Evolutionary conservation across 2,113 vertebrate species (phyloP).

Genomic region (Leptobrachium leishanense): DNA sequence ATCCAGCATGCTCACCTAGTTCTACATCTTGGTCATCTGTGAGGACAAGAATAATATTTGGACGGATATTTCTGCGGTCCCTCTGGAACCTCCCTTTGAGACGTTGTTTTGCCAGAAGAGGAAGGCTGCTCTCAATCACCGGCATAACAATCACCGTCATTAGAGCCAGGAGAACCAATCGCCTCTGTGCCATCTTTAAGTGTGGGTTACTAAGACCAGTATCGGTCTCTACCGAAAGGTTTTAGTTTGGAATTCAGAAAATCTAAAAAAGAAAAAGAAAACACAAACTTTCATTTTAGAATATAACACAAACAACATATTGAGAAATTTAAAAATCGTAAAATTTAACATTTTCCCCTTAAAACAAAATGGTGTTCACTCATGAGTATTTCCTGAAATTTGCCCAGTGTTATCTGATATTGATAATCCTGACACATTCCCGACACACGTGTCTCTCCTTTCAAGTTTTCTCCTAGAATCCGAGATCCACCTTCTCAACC

Average conservation of each 20-base stretch:
- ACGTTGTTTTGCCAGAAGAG: conserved; percentile 78
- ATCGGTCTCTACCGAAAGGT: neutral
- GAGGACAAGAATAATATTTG: conserved; percentile 94
- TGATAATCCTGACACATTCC: no score
- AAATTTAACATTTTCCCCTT: no score
- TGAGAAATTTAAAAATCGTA: no score
- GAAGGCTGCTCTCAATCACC: conserved; percentile 68
- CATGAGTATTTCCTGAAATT: no score
- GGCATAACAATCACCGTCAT: conserved; percentile 66
- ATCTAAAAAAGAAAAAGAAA: neutral
- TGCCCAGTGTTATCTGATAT: no score
- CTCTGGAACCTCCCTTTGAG: conserved; percentile 89
- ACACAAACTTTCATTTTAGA: no score
- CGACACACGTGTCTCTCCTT: no score
- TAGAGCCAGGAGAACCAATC: conserved; percentile 67
- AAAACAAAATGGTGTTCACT: no score
- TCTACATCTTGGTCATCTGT: conserved; percentile 96
- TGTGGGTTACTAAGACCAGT: neutral
- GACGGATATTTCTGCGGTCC: conserved; percentile 92
- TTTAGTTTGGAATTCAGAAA: neutral
- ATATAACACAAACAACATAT: no score
- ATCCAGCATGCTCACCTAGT: conserved; percentile 74
- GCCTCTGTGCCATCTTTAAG: conserved; percentile 64
- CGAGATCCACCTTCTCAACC: no score
- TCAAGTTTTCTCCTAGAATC: no score